Evolutionary conservation across 2,888 invertebrate species (phyloP), one percentile per base, ranked within the genome.

Genomic region (Conops quadrifasciatus): DNA sequence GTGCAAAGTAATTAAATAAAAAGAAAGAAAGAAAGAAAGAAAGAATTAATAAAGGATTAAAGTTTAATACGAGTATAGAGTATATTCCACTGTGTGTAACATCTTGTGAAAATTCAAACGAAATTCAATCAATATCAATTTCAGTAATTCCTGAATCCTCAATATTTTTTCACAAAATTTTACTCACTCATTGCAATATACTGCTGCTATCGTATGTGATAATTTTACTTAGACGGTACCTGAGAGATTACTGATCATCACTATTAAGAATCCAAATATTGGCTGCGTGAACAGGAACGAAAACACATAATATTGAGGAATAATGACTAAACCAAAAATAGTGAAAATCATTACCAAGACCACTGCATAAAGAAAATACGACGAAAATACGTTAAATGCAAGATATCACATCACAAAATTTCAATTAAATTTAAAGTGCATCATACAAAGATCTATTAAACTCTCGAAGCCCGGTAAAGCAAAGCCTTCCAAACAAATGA

Each of bases 401-500:
- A 26, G 21, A 51, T 9, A 30, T 49, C 26, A 13, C 71, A 70
- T 0, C 69, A 71, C 5, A 43, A 7, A 19, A 43, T 9, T 30
- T n/a, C 4, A 16, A 28, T 36, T 13, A 26, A 5, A 5, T 11
- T 56, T 19, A 45, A 45, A 9, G n/a, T 7, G n/a, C 51, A 60
- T 70, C 66, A 73, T 71, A 76, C 79, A 72, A 13, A 80, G n/a
- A 19, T 81, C 80, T 0, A 15, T 36, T 21, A 69, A 65, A 1
- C 75, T 67, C 9, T 74, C 11, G 7, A 70, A 78, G 0, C 92
- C 92, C 16, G 89, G 86, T 66, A 92, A 89, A 77, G 89, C 86
- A 79, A 92, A 93, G 2, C 87, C 87, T 0, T 87, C 83, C 73
- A 93, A 88, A 0, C 90, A 89, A 9, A 90, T 77, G 24, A 92